Percentiles rank a stretch among this genome's conserved stretches.
These are phyloP conservation scores for Podarcis muralis DNA, from an alignment of 2,113 vertebrate genomes.

Conservation along the genomic window DNA sequence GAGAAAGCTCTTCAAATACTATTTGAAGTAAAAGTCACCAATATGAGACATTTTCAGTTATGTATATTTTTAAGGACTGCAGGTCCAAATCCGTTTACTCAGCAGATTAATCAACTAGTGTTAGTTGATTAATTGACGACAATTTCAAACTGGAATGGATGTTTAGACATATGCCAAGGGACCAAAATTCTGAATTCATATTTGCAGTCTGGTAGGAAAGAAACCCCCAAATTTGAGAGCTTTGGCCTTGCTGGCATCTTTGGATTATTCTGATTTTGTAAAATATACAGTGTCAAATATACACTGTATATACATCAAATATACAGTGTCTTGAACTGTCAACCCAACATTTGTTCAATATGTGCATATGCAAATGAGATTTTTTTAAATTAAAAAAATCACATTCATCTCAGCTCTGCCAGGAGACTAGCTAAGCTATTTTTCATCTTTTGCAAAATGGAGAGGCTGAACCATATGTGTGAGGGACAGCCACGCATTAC, in stretches of 20 bases:
- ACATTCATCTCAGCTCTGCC: not conserved
- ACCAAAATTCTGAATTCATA: not conserved
- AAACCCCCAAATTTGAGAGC: not conserved
- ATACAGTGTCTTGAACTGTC: not conserved
- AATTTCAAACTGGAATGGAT: not conserved
- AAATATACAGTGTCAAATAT: not conserved
- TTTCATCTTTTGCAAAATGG: not conserved
- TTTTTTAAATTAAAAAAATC: too few relatives aligned
- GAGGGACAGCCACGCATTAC: not conserved
- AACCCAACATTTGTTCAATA: not conserved
- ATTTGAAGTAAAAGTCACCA: not conserved
- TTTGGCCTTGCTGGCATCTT: not conserved
- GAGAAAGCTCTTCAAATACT: not conserved
- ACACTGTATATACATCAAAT: not conserved
- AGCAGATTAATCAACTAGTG: not conserved
- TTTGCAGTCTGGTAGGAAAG: not conserved
- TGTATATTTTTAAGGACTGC: too few relatives aligned
- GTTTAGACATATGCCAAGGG: not conserved
- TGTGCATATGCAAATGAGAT: not conserved
- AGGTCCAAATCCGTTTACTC: not conserved
- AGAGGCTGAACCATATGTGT: not conserved
- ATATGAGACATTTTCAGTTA: not conserved
- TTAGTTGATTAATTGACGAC: not conserved
- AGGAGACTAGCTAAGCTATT: not conserved
- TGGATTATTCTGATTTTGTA: not conserved